These are phyloP conservation scores for Bimastos eiseni DNA, from an alignment of 2,888 invertebrate genomes.

Conservation along the genomic window DNA sequence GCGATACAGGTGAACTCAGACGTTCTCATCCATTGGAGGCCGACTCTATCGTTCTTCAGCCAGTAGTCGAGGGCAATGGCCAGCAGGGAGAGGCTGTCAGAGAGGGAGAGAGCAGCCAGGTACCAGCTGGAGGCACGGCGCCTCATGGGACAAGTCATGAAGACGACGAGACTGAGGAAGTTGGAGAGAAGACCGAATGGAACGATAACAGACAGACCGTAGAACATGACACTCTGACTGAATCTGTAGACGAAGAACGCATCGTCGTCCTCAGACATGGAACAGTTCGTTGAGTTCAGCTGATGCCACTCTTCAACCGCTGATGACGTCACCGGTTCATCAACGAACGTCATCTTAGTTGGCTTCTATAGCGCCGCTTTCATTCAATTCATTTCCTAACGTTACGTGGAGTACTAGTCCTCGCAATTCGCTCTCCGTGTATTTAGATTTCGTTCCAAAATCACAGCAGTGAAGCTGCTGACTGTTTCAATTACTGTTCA, in stretches of 20 bases:
- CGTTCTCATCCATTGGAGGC: constrained; percentile 24
- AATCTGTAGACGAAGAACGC: background rate
- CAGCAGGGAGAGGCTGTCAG: constrained; percentile 38
- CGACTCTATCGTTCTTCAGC: constrained; percentile 36
- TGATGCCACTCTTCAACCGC: background rate
- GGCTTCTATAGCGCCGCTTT: background rate
- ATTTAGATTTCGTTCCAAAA: no score
- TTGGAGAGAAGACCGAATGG: constrained; percentile 38
- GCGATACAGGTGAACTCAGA: constrained; percentile 29
- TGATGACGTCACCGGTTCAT: background rate
- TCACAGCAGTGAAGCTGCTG: no score
- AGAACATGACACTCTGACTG: constrained; percentile 37
- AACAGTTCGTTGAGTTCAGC: background rate
- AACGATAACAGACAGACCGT: constrained; percentile 36
- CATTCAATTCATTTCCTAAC: background rate
- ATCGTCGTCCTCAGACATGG: background rate
- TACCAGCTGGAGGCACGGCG: constrained; percentile 36
- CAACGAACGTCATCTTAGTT: background rate
- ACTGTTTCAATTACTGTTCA: no score
- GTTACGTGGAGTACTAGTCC: no score
- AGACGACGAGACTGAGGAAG: constrained; percentile 36
- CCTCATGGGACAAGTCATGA: constrained; percentile 35
- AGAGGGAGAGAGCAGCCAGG: constrained; percentile 38
- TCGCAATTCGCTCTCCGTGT: background rate
- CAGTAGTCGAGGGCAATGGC: constrained; percentile 37